Conservation (phyloP, 2,113 vertebrate species). For the Forbesichthys agassizii region DNA sequence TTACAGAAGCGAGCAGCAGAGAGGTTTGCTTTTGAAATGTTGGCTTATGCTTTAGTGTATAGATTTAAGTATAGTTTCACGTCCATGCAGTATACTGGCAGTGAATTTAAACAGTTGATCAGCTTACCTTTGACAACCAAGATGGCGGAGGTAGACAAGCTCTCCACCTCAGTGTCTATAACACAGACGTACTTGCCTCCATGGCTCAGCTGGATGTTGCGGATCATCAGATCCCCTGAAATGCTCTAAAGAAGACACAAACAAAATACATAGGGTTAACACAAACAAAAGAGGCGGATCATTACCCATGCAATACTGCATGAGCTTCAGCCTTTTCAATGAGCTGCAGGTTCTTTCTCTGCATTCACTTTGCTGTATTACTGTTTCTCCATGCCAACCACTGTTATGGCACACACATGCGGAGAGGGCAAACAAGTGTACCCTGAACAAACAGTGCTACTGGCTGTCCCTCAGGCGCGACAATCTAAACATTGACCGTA, state of each 20-base stretch:
- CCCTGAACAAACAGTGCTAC: slow-evolving; percentile 57
- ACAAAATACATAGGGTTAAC: slow-evolving; percentile 12
- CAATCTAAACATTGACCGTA: slow-evolving; percentile 9
- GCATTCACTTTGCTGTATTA: slow-evolving; percentile 26
- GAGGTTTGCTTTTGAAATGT: too few species aligned
- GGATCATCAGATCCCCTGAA: slow-evolving; percentile 92
- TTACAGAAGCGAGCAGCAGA: too few species aligned
- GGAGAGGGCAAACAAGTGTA: slow-evolving; percentile 52
- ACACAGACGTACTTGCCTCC: slow-evolving; percentile 90
- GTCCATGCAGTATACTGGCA: too few species aligned
- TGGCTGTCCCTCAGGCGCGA: slow-evolving; percentile 60
- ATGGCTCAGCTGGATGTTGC: slow-evolving; percentile 92
- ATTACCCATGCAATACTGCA: not conserved
- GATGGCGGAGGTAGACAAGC: slow-evolving; percentile 86
- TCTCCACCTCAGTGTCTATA: slow-evolving; percentile 90
- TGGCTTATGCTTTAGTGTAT: not conserved
- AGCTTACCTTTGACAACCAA: slow-evolving; percentile 89
- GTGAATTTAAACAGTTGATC: not conserved
- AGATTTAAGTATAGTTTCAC: not conserved
- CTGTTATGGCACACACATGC: slow-evolving; percentile 34
- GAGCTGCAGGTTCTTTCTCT: slow-evolving; percentile 17
- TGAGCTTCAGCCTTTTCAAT: slow-evolving; percentile 20
- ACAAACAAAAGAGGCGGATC: slow-evolving; percentile 1
- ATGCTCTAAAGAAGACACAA: slow-evolving; percentile 74
- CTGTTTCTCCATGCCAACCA: slow-evolving; percentile 24